Evolutionary conservation across 2,888 invertebrate genomes (phyloP), one percentile per base, ranked within the genome.

Genomic region (Drosophila pegasa): DNA sequence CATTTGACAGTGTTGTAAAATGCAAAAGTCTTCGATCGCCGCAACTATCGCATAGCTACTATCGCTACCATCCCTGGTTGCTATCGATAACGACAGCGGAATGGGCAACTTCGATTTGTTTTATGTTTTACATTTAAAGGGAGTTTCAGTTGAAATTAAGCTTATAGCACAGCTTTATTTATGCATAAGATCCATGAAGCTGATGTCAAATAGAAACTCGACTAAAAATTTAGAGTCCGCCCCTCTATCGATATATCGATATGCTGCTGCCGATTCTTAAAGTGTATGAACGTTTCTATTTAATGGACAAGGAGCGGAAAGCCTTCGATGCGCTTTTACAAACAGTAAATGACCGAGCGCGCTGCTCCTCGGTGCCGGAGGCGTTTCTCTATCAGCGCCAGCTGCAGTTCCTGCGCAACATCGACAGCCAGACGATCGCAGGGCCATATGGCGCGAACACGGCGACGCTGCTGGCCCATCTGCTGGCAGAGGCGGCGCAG

Each of bases 281-380:
- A 29, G 27, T 9, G 40, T 35, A 37, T 37, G 18, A 45, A 50
- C 20, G 45, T 18, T 31, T 57, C 2, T n/a, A 57, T 64, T 72
- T 51, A 72, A 78, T 78, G 74, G 86, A 82, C 18, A 79, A 80
- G 63, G 83, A 80, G 68, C 41, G 27, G 14, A 61, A 66, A 47
- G 64, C 66, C 14, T 62, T 64, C 47, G 78, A 74, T 10, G 45
- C 25, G 41, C 79, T 79, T 20, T 2, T 74, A 40, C 61, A 65
- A 14, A 52, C 54, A 16, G 37, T 79, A 63, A 62, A 72, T 48
- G 38, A 16, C 14, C 35, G 50, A 6, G 45, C 31, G n/a, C 29
- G 52, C 31, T 52, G 31, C 43, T 40, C 56, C 9, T 27, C 51
- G 4, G 20, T n/a, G 14, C 25, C 38, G 16, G 57, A 58, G 14